Percentiles rank a stretch among this genome's conserved stretches.
phyloP scores from a whole-genome alignment of 2,113 vertebrate genomes.

The Pterophyllum scalare region DNA sequence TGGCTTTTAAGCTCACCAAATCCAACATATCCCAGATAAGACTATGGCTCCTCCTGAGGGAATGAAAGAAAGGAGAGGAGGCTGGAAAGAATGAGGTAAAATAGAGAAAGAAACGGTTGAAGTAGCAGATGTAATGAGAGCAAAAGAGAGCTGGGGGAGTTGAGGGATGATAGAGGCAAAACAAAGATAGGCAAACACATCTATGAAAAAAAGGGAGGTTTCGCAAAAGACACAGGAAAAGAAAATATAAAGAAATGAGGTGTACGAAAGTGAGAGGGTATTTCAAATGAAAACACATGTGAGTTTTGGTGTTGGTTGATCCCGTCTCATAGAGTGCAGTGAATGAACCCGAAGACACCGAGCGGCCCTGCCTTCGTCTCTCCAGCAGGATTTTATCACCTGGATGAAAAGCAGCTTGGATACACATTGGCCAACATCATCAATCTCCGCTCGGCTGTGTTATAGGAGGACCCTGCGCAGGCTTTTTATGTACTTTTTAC shows the following conservation, averaged over 20 bases:
- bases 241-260: constrained; percentile 9
- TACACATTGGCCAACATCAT: constrained; percentile 47
- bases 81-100: constrained; percentile 60
- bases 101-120: constrained; percentile 26
- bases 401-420: constrained; percentile 63
- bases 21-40: constrained; percentile 79
- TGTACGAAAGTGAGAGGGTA: constrained; percentile 34
- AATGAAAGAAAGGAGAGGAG: constrained; percentile 45
- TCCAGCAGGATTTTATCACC: constrained; percentile 67
- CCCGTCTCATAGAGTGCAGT: constrained; percentile 22
- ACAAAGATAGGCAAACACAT: constrained; percentile 21
- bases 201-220: not conserved
- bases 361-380: constrained; percentile 26
- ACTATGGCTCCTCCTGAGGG: constrained; percentile 63
- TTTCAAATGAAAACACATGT: constrained; percentile 46
- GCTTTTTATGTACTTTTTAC: constrained; percentile 18
- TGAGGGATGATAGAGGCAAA: constrained; percentile 14
- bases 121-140: constrained; percentile 38
- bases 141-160: constrained; percentile 3
- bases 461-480: not conserved
- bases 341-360: constrained; percentile 55
- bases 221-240: not conserved
- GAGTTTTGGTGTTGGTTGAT: constrained; percentile 48
- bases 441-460: constrained; percentile 37
- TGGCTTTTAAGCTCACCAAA: constrained; percentile 77